Evolutionary conservation across 2,888 invertebrate species (phyloP).

Genomic region (Agrypnus murinus): DNA sequence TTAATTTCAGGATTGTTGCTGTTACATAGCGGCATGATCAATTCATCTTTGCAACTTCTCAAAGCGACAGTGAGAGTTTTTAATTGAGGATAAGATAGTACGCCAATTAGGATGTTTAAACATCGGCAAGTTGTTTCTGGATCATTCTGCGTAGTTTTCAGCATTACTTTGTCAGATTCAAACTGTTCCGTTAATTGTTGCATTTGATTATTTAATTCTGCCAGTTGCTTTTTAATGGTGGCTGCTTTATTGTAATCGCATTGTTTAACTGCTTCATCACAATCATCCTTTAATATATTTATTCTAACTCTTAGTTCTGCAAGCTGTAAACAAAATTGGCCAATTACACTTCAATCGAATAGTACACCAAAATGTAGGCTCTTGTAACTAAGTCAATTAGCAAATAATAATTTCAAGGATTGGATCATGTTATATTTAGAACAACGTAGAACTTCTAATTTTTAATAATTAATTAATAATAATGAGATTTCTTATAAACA

Average conservation of each 20-base stretch:
- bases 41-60: slow-evolving; percentile 56
- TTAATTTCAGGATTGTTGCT: slow-evolving; percentile 54
- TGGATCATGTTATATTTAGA: too few relatives aligned
- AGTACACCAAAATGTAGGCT: too few relatives aligned
- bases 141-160: slow-evolving; percentile 53
- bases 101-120: slow-evolving; percentile 58
- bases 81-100: slow-evolving; percentile 43
- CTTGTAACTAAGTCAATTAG: too few relatives aligned
- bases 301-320: slow-evolving; percentile 60
- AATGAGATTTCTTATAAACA: too few relatives aligned
- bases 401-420: too few relatives aligned
- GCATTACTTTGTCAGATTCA: slow-evolving; percentile 21
- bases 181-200: slow-evolving; percentile 48
- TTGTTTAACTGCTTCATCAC: slow-evolving; percentile 59
- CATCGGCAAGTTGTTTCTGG: slow-evolving; percentile 56
- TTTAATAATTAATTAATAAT: too few relatives aligned
- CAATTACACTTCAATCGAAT: too few relatives aligned
- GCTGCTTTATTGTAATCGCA: slow-evolving; percentile 59
- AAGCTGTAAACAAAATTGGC: slow-evolving; percentile 57
- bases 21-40: slow-evolving; percentile 56
- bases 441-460: too few relatives aligned
- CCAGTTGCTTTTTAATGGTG: slow-evolving; percentile 55
- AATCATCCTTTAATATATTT: slow-evolving; percentile 57
- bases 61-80: slow-evolving; percentile 48
- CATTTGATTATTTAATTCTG: slow-evolving; percentile 53